A percentile compares a stretch with the other conserved stretches of the same genome.
phyloP scores from a whole-genome alignment of 2,797 vertebrate species.

The Salmo trutta region DNA sequence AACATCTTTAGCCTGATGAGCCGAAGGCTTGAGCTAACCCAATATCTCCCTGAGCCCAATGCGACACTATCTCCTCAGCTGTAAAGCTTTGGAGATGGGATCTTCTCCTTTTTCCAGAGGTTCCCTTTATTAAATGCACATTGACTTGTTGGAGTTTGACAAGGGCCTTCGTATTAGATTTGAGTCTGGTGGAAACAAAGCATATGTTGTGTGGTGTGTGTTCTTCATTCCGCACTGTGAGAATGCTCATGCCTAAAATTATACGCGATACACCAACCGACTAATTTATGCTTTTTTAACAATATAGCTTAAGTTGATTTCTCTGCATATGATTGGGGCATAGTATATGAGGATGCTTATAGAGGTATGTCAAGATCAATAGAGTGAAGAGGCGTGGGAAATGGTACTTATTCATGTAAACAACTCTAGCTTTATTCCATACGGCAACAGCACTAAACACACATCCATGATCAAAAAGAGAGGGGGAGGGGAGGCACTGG shows the following conservation, averaged over 20 bases:
- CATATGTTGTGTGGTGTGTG: not conserved
- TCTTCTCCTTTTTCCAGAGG: conserved; percentile 23
- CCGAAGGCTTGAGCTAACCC: conserved; percentile 19
- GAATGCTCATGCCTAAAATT: conserved; percentile 5
- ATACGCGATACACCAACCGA: not conserved
- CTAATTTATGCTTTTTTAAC: not conserved
- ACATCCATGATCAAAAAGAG: conserved; percentile 52
- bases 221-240: conserved; percentile 26
- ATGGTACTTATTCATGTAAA: conserved; percentile 55
- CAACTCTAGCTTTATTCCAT: conserved; percentile 46
- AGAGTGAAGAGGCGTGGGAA: conserved; percentile 60
- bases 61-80: conserved; percentile 42
- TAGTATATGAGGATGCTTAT: not conserved
- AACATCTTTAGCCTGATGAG: conserved; percentile 40
- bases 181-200: conserved; percentile 30
- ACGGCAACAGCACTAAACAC: conserved; percentile 35
- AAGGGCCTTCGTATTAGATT: conserved; percentile 36
- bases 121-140: conserved; percentile 46
- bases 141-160: conserved; percentile 37
- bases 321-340: not conserved
- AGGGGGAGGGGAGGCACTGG: conserved; percentile 32
- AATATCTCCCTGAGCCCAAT: conserved; percentile 32
- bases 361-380: not conserved
- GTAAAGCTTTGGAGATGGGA: conserved; percentile 47
- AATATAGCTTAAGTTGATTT: not conserved